A percentile compares a stretch with the other conserved stretches of the same genome.
Evolutionary conservation across 2,888 invertebrate genomes (phyloP).

Genomic region (Thyatira batis): DNA sequence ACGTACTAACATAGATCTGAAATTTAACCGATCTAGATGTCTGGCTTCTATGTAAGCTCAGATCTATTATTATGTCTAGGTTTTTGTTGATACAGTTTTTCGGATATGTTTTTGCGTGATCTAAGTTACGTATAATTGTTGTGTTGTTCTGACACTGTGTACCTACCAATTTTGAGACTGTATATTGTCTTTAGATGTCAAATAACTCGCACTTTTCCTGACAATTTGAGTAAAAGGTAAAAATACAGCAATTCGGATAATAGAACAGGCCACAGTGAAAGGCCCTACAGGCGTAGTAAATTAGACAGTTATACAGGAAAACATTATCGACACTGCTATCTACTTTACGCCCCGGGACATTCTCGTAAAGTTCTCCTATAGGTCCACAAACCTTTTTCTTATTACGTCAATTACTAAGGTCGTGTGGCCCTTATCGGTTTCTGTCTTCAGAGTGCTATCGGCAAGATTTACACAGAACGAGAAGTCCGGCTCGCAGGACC

Average conservation of each 20-base stretch:
- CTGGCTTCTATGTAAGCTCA: constrained; percentile 11
- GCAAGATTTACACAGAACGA: constrained; percentile 68
- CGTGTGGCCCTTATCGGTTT: constrained; percentile 64
- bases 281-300: constrained; percentile 4
- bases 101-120: neutral
- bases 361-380: constrained; percentile 44
- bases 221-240: too few species aligned
- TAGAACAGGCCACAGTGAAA: neutral
- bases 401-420: constrained; percentile 74
- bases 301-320: constrained; percentile 24
- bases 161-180: too few species aligned
- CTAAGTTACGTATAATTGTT: too few species aligned
- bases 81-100: neutral
- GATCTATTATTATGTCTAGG: neutral
- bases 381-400: constrained; percentile 57
- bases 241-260: neutral
- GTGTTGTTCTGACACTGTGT: too few species aligned
- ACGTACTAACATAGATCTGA: constrained; percentile 50
- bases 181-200: too few species aligned
- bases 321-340: constrained; percentile 47
- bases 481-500: constrained; percentile 12
- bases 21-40: constrained; percentile 54
- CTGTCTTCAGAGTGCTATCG: constrained; percentile 59
- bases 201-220: too few species aligned
- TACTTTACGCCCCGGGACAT: constrained; percentile 46